Evolutionary conservation across 2,888 invertebrate species (phyloP).

Genomic region (Heteromurus nitidus): DNA sequence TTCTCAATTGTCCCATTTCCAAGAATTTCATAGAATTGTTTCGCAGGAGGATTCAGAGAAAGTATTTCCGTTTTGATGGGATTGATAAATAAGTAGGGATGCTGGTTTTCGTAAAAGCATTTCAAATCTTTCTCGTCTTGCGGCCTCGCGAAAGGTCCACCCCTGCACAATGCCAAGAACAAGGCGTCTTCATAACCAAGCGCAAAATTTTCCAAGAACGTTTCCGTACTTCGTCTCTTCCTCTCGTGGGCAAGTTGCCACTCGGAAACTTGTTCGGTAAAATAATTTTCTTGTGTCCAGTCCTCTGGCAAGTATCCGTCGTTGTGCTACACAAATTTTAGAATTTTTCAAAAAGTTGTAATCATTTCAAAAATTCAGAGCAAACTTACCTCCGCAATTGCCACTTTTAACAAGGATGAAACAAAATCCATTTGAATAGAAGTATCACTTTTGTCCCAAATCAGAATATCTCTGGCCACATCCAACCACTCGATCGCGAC

Average conservation of each 20-base stretch:
- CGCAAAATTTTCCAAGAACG: too few relatives aligned
- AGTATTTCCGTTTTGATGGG: constrained; percentile 28
- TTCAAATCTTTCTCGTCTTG: background rate
- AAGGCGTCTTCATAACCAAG: background rate
- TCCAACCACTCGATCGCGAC: constrained; percentile 19
- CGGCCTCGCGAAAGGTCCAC: background rate
- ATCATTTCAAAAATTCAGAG: background rate
- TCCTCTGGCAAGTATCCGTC: too few relatives aligned
- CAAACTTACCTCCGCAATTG: background rate
- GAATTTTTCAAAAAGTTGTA: too few relatives aligned
- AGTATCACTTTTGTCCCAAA: too few relatives aligned
- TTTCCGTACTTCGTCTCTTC: background rate
- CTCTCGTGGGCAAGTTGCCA: background rate
- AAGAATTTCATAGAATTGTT: constrained; percentile 18
- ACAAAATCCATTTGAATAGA: background rate
- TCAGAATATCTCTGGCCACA: too few relatives aligned
- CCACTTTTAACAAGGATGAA: background rate
- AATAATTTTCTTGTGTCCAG: too few relatives aligned
- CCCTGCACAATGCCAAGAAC: background rate
- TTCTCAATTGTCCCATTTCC: background rate
- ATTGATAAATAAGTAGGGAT: constrained; percentile 16
- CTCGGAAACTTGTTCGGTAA: too few relatives aligned
- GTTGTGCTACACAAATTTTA: too few relatives aligned
- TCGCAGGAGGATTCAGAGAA: background rate
- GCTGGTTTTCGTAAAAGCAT: background rate